phyloP scores from a whole-genome alignment of 2,888 invertebrate genomes.

The Cyclophora albipunctata region DNA sequence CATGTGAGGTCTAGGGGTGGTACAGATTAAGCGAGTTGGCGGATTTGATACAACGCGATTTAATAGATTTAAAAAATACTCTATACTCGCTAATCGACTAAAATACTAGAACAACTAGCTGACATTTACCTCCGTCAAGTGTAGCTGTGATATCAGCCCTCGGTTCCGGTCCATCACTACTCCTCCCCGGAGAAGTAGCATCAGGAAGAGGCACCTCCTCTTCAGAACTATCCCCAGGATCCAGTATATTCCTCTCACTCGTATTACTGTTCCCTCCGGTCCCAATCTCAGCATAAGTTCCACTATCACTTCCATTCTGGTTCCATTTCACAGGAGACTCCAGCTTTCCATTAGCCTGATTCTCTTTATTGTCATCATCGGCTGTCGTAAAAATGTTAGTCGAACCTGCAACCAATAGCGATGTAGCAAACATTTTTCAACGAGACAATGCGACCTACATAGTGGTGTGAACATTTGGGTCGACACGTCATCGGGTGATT shows the following conservation, averaged over 20 bases:
- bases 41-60: no score
- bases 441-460: conserved; percentile 10
- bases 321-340: conserved; percentile 68
- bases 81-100: no score
- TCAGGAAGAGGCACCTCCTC: conserved; percentile 66
- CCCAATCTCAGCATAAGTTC: conserved; percentile 70
- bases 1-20: no score
- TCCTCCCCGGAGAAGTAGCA: conserved; percentile 64
- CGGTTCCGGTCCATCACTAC: conserved; percentile 68
- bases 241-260: conserved; percentile 64
- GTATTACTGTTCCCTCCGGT: conserved; percentile 59
- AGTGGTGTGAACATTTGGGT: background rate
- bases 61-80: no score
- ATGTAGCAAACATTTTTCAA: conserved; percentile 1
- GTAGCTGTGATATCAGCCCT: conserved; percentile 65
- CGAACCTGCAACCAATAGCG: conserved; percentile 2
- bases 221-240: conserved; percentile 68
- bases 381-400: conserved; percentile 4
- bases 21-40: no score
- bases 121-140: conserved; percentile 50
- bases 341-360: conserved; percentile 66
- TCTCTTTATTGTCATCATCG: conserved; percentile 71
- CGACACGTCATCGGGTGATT: conserved; percentile 8
- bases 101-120: no score
- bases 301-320: conserved; percentile 69